Conservation (phyloP, 1,140 invertebrate species). For the Drosophila tani region DNA sequence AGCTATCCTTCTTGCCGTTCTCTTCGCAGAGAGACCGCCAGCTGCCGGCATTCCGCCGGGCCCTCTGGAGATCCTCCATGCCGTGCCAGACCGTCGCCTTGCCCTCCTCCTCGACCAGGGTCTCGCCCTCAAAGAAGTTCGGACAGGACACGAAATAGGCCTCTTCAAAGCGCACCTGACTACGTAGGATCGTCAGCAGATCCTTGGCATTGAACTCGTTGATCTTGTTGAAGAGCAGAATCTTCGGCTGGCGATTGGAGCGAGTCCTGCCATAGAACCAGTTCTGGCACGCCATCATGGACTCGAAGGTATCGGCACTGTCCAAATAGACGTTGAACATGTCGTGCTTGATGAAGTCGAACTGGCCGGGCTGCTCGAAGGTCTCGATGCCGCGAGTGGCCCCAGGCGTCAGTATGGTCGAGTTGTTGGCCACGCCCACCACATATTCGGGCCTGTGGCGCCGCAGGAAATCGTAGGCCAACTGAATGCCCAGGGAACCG, state of each 20-base stretch:
- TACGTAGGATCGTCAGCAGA: slow-evolving; percentile 88
- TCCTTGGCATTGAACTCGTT: slow-evolving; percentile 89
- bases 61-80: slow-evolving; percentile 86
- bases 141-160: slow-evolving; percentile 92
- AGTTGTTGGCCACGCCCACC: slow-evolving; percentile 45
- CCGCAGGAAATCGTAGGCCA: slow-evolving; percentile 90
- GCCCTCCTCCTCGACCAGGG: slow-evolving; percentile 18
- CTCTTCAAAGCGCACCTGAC: slow-evolving; percentile 87
- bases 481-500: slow-evolving; percentile 94
- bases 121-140: slow-evolving; percentile 64
- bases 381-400: slow-evolving; percentile 86
- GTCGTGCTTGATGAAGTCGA: slow-evolving; percentile 87
- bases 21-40: slow-evolving; percentile 86
- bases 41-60: slow-evolving; percentile 86
- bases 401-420: slow-evolving; percentile 56
- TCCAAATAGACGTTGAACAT: slow-evolving; percentile 92
- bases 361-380: slow-evolving; percentile 91
- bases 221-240: slow-evolving; percentile 95
- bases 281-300: slow-evolving; percentile 91
- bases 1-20: slow-evolving; percentile 52
- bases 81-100: slow-evolving; percentile 50
- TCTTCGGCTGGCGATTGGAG: slow-evolving; percentile 84
- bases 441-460: slow-evolving; percentile 59
- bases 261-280: slow-evolving; percentile 90
- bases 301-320: slow-evolving; percentile 97